Evolutionary conservation across 2,113 vertebrate species (phyloP).

Genomic region (Candoia aspera): DNA sequence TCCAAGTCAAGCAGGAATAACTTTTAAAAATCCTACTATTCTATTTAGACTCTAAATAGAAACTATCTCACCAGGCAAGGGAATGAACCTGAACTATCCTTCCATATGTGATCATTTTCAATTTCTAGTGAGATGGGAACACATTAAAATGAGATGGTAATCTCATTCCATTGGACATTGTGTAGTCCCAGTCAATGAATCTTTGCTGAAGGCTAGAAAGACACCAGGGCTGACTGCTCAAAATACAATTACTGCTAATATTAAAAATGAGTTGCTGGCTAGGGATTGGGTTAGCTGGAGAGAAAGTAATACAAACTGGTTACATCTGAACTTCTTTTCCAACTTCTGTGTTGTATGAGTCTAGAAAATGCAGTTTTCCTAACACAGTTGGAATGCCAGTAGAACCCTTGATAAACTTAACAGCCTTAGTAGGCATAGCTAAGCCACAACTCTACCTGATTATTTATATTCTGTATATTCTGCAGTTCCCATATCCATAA

Average conservation of each 20-base stretch:
- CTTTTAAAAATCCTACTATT: not conserved
- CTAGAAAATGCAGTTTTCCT: constrained; percentile 38
- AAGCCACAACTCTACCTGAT: constrained; percentile 49
- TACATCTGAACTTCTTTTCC: not conserved
- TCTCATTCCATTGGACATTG: not conserved
- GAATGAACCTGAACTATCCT: not conserved
- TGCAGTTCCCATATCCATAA: constrained; percentile 46
- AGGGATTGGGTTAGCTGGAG: not conserved
- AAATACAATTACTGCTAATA: not conserved
- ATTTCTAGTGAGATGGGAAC: not conserved
- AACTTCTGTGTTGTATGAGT: not conserved
- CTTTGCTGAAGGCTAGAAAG: not conserved
- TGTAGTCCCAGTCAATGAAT: not conserved
- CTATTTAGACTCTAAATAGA: not conserved
- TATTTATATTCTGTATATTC: constrained; percentile 62
- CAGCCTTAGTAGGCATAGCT: constrained; percentile 46
- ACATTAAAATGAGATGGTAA: not conserved
- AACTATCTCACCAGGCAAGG: not conserved
- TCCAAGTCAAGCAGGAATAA: not conserved
- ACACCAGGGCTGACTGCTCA: not conserved
- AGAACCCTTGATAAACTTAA: constrained; percentile 24
- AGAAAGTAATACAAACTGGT: constrained; percentile 5
- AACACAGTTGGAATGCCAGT: constrained; percentile 39
- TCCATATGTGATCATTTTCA: not conserved
- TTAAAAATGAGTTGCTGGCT: not conserved